Conservation (phyloP, 2,113 vertebrate genomes). For the Balaeniceps rex region DNA sequence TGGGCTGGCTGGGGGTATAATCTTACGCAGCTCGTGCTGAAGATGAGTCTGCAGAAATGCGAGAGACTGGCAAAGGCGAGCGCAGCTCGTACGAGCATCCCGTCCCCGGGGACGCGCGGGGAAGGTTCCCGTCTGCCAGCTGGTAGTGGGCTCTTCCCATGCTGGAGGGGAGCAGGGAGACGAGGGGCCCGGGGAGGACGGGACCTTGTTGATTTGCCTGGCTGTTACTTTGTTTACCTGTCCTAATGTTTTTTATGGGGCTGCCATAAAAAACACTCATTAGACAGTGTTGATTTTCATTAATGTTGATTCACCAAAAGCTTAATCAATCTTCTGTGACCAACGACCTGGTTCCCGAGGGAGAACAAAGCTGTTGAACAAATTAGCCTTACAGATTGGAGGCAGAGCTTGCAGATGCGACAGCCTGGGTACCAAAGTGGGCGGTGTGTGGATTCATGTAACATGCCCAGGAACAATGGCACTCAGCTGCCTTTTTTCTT, state of each 20-base stretch:
- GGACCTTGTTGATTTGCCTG: not conserved
- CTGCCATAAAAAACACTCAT: conserved; percentile 75
- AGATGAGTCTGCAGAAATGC: not conserved
- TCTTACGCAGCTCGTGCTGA: accelerated
- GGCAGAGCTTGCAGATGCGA: conserved; percentile 63
- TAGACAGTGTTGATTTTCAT: conserved; percentile 76
- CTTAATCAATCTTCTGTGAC: conserved; percentile 80
- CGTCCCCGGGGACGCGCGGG: accelerated
- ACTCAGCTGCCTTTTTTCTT: not conserved
- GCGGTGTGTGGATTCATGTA: not conserved
- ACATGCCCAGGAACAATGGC: not conserved
- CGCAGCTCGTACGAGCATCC: not conserved
- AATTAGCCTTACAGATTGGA: conserved; percentile 76
- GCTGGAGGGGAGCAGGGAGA: not conserved
- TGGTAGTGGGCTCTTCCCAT: not conserved
- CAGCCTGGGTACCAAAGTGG: conserved; percentile 14
- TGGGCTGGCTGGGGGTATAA: not conserved
- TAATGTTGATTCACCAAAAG: conserved; percentile 77
- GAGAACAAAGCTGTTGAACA: conserved; percentile 74
- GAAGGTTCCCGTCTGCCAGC: not conserved
- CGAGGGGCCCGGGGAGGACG: not conserved
- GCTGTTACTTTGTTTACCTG: conserved; percentile 62
- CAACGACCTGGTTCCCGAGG: conserved; percentile 60
- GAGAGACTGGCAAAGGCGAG: not conserved
- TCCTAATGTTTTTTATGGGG: conserved; percentile 56